A percentile compares a stretch with the other conserved stretches of the same genome.
Conservation (phyloP, 2,113 vertebrate species). For the Bettongia penicillata region DNA sequence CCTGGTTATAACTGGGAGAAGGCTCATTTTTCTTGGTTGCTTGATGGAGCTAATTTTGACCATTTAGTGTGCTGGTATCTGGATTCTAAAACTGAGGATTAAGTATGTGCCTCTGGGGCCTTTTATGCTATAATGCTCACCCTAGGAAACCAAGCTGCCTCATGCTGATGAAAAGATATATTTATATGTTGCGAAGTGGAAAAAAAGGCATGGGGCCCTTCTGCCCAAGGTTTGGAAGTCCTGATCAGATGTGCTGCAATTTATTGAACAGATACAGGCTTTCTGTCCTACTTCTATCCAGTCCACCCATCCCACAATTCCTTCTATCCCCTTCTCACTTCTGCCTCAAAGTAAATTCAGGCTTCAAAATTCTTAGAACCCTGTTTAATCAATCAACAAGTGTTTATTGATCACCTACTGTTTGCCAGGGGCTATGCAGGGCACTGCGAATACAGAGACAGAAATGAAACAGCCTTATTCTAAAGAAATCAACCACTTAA, state of each 20-base stretch:
- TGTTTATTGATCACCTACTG: neutral
- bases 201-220: neutral
- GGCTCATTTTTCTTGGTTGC: neutral
- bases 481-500: neutral
- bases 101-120: neutral
- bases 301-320: neutral
- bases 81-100: neutral
- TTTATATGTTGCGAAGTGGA: neutral
- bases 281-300: neutral
- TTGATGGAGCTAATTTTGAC: neutral
- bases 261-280: neutral
- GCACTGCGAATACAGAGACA: neutral
- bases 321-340: neutral
- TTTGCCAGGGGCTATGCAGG: neutral
- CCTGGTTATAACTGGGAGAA: neutral
- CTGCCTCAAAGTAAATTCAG: neutral
- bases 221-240: neutral
- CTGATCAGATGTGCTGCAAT: neutral
- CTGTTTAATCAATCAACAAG: neutral
- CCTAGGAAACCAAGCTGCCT: neutral
- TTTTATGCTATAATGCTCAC: neutral
- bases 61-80: neutral
- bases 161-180: neutral
- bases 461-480: neutral
- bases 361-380: slow-evolving; percentile 23